Base-by-base conservation (phyloP, 2,113 vertebrate genomes). In the Poecile atricapillus region DNA sequence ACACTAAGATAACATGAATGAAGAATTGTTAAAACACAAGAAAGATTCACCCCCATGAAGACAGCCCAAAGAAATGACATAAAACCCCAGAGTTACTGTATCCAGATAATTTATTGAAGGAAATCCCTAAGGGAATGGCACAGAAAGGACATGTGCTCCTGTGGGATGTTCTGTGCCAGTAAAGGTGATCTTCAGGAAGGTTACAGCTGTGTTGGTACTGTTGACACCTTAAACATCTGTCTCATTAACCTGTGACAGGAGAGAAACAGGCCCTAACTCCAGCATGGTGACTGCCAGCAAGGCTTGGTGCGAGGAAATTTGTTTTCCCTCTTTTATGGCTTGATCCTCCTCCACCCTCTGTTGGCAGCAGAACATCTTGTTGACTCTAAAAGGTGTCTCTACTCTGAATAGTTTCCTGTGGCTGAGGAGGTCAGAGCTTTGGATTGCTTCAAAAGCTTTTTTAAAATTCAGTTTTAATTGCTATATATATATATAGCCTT, bases 321-420 rank as follows among this genome's bases (percentile, higher is more conserved):
- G 44, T 30, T 75, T 75, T 84, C 37, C 43, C 12, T 63, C 79
- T 63, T 52, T 74, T 27, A 37, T 8, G 22, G 27, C 44, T 95
- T 37, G 27, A 55, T 68, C 24, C n/a, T 91, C 55, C 43, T 77
- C 64, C 39, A 75, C 13, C 41, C 41, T 60, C 39, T 87, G 9
- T 28, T 63, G 65, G 37, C 77, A 89, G 47, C 41, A 94, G 49
- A 92, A 58, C 22, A 20, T 87, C 82, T n/a, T 84, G 52, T 87
- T 83, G 67, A 49, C 14, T 83, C 60, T 64, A 24, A 46, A 55
- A 76, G 7, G 11, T 58, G 35, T 28, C 62, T 52, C 62, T 44
- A 10, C 27, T 68, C 60, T 35, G 47, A 63, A 22, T 3, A 67
- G 60, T 37, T 84, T 63, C 35, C 24, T 63, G 41, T 89, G 64